Evolutionary conservation across 2,888 invertebrate species (phyloP), one percentile per base, ranked within the genome.

Genomic region (Plagodis pulveraria): DNA sequence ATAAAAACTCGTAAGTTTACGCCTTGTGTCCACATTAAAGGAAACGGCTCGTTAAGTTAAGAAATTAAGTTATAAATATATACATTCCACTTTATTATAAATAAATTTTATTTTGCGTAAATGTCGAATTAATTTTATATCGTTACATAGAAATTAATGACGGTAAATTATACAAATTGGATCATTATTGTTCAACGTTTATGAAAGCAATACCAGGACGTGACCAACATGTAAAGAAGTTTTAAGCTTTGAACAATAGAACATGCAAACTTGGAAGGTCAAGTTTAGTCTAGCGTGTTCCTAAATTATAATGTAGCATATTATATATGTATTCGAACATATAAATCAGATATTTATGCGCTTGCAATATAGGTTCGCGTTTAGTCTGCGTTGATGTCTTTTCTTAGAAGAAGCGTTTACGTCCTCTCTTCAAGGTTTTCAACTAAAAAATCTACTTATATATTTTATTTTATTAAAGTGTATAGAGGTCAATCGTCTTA

Each of bases 11-110:
- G 50, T 66, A 65, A 72, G 70, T 75, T 60, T 73, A 76, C 72
- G 71, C 67, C 66, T 76, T 67, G 54, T 67, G 67, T 53, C 45
- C 68, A 63, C 71, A 73, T 81, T 81, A 74, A 77, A 77, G 74
- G 72, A 77, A 78, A 80, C 77, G 73, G 72, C 57, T 81, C 71
- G 78, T 84, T 81, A 82, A 81, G 70, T 59, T 69, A 48, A 54
- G 63, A 73, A 77, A 83, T 81, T 70, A 77, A 80, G 81, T 71
- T 78, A 74, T 81, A 75, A 78, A 80, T 76, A 73, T 65, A 78
- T 74, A 70, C 65, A 60, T 65, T 65, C 49, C 45, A 58, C 67
- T 71, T 72, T 62, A 63, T 67, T 71, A 55, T 47, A 66, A 52
- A 78, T 82, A 80, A 75, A 80, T 83, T 78, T 76, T 66, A 65